phyloP scores from a whole-genome alignment of 1,140 invertebrate genomes.

The Adoxophyes honmai region DNA sequence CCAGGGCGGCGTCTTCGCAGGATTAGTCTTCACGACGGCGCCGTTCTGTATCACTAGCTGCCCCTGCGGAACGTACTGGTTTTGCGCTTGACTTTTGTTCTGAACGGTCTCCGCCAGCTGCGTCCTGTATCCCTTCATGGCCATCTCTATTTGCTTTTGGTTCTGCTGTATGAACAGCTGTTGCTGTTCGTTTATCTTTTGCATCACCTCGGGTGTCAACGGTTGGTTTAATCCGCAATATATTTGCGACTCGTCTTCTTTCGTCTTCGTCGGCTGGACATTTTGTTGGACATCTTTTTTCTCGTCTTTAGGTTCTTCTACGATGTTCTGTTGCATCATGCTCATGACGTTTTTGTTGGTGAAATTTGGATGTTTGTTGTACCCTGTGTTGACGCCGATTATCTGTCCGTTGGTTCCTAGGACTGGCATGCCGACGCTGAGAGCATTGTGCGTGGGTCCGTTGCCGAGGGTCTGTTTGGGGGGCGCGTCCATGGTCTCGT shows the following conservation, averaged over 20 bases:
- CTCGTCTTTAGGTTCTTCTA: constrained; percentile 52
- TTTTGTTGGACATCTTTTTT: constrained; percentile 44
- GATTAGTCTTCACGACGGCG: constrained; percentile 65
- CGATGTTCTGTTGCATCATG: constrained; percentile 30
- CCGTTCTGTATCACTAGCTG: constrained; percentile 72
- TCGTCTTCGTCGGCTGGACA: constrained; percentile 28
- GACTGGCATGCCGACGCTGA: constrained; percentile 65
- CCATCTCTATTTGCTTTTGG: constrained; percentile 75
- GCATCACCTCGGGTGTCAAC: constrained; percentile 76
- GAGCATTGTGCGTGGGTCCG: constrained; percentile 32
- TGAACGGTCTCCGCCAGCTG: constrained; percentile 59
- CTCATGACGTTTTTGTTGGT: constrained; percentile 53
- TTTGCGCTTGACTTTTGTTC: constrained; percentile 49
- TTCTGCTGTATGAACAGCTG: constrained; percentile 78
- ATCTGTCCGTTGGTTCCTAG: constrained; percentile 78
- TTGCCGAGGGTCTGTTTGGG: constrained; percentile 37
- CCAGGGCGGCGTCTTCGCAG: constrained; percentile 80
- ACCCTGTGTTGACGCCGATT: constrained; percentile 75
- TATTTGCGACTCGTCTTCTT: constrained; percentile 65
- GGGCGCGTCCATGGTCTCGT: constrained; percentile 42
- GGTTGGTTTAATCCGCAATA: constrained; percentile 68
- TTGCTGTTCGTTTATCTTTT: constrained; percentile 79
- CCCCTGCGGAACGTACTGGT: constrained; percentile 61
- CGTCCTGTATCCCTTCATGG: constrained; percentile 74
- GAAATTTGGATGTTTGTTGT: constrained; percentile 48